Base-by-base conservation (phyloP, 1,140 invertebrate species). In the Scylla paramamosain region DNA sequence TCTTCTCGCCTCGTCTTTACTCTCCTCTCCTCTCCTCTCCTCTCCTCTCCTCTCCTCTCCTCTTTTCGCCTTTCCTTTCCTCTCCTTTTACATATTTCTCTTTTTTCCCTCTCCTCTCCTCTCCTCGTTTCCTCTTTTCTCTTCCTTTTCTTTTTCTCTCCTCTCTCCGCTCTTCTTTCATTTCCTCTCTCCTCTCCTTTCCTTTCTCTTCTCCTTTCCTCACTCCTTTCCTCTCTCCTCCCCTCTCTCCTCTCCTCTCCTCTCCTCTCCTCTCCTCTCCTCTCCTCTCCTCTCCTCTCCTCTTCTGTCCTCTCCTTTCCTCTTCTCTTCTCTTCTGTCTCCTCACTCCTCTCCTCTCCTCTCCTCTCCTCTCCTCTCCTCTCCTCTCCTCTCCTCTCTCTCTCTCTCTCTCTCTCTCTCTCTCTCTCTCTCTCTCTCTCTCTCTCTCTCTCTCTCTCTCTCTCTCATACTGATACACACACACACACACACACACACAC, bases 331-430 rank as follows among this genome's bases (percentile, higher is more conserved):
- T 14, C 25, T 20, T 25, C n/a, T 10, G 4, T 14, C 25, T 25
- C 83, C 31, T 32, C 83, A 4, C 83, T 32, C 31, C 12, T 25
- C 83, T 84, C 83, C 12, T 84, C 83, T 32, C 31, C 4, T 25
- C n/a, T 28, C 25, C 12, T 28, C n/a, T 28, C 31, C 12, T 20
- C 12, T 20, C 12, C 31, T 32, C 83, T 32, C 31, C 12, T 20
- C n/a, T 20, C 12, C 31, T 32, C 83, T 84, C 31, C 12, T 12
- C 12, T 12, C 12, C 83, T 32, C 83, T 32, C 31, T 84, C 83
- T 84, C 83, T 84, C 31, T 32, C 83, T 32, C 83, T 84, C 83
- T 32, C 83, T 32, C 31, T 32, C 83, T 84, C 83, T 32, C 83
- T 84, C 28, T 32, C 83, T 32, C 25, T 10, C n/a, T 32, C 25